Percentiles rank a stretch among this genome's conserved stretches.
Conservation (phyloP, 2,888 invertebrate genomes). For the Agrotis segetum region DNA sequence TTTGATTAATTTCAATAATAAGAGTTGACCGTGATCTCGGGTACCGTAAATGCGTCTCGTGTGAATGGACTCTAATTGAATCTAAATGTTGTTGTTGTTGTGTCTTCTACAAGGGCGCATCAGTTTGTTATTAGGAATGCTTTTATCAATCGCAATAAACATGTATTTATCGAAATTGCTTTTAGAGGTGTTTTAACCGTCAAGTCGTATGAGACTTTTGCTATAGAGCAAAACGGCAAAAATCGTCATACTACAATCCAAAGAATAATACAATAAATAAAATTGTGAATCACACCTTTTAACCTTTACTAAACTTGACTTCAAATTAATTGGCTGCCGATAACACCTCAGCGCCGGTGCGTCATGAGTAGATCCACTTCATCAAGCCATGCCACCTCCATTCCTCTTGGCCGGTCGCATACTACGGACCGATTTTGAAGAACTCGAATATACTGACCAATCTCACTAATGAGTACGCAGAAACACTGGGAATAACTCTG, state of each 20-base stretch:
- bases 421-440: conserved; percentile 37
- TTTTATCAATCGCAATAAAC: conserved; percentile 4
- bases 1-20: conserved; percentile 60
- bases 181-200: not conserved
- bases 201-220: not conserved
- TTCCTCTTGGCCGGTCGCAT: conserved; percentile 42
- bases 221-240: too few species aligned
- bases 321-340: conserved; percentile 26
- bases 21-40: conserved; percentile 32
- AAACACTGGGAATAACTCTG: conserved; percentile 56
- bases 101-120: conserved; percentile 19
- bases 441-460: conserved; percentile 58
- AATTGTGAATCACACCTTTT: not conserved
- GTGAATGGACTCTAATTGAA: conserved; percentile 51
- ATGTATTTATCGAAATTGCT: not conserved
- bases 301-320: conserved; percentile 25
- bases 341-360: conserved; percentile 17
- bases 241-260: conserved; percentile 3
- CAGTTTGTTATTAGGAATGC: conserved; percentile 20
- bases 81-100: conserved; percentile 13
- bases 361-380: conserved; percentile 38
- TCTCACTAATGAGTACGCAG: conserved; percentile 74
- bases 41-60: conserved; percentile 48
- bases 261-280: not conserved
- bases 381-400: conserved; percentile 53